A percentile compares a stretch with the other conserved stretches of the same genome.
Conservation (phyloP, 1,140 invertebrate species). For the Bombus polaris region DNA sequence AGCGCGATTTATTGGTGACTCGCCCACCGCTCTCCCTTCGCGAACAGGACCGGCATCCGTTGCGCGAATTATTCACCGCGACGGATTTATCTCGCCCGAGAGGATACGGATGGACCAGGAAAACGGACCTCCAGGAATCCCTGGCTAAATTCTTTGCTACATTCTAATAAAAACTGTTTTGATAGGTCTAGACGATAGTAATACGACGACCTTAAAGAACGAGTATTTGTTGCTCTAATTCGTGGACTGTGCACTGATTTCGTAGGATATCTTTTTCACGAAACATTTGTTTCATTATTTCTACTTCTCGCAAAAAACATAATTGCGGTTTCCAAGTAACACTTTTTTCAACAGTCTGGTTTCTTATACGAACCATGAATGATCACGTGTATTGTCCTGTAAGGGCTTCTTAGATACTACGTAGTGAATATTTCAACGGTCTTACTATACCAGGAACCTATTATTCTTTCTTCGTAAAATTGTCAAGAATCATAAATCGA, state of each 20-base stretch:
- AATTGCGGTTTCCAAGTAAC: no score
- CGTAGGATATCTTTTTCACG: no score
- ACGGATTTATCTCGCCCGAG: slow-evolving; percentile 34
- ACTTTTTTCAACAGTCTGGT: no score
- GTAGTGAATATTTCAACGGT: not conserved
- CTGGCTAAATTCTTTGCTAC: not conserved
- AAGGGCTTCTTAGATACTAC: not conserved
- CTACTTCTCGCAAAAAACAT: no score
- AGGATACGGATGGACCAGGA: slow-evolving; percentile 1
- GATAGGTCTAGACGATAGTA: not conserved
- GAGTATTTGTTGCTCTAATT: not conserved
- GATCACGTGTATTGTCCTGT: no score
- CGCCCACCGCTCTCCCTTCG: slow-evolving; percentile 18
- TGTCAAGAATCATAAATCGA: not conserved
- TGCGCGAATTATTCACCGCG: slow-evolving; percentile 49
- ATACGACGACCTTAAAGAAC: not conserved
- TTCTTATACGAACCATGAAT: no score
- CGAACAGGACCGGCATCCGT: slow-evolving; percentile 38
- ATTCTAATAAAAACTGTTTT: not conserved
- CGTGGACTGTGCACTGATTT: no score
- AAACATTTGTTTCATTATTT: no score
- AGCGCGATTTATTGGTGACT: slow-evolving; percentile 39
- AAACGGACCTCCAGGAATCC: not conserved
- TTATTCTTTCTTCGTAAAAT: not conserved
- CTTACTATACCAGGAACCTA: not conserved